phyloP scores from a whole-genome alignment of 2,888 invertebrate genomes.

The Meiosimyza decipiens region DNA sequence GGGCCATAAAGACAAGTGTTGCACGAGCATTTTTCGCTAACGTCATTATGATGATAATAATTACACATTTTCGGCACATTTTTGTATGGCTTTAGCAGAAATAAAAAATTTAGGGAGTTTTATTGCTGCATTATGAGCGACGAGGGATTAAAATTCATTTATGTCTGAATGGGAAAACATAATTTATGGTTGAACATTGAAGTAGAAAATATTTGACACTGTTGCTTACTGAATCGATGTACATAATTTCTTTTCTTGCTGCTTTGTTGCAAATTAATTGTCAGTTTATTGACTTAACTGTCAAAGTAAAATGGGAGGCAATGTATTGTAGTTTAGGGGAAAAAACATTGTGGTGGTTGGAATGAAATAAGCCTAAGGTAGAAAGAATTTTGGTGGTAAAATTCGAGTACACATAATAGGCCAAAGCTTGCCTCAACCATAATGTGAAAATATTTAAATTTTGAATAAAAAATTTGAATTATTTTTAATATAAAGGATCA shows the following conservation, averaged over 20 bases:
- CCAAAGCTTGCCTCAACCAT: too few relatives aligned
- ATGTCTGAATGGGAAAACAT: not conserved
- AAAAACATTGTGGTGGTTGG: not conserved
- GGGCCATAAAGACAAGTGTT: constrained; percentile 6
- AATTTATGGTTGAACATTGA: constrained; percentile 12
- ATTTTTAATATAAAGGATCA: too few relatives aligned
- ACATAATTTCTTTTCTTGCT: not conserved
- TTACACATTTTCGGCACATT: constrained; percentile 18
- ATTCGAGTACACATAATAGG: too few relatives aligned
- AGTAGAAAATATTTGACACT: constrained; percentile 2
- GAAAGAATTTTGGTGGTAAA: too few relatives aligned
- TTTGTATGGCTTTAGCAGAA: not conserved
- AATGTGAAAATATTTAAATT: too few relatives aligned
- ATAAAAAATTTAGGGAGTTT: constrained; percentile 16
- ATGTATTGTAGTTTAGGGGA: constrained; percentile 8
- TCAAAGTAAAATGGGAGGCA: constrained; percentile 7
- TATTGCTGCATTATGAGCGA: constrained; percentile 25
- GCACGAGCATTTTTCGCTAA: not conserved
- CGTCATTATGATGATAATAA: constrained; percentile 18
- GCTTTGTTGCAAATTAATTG: constrained; percentile 18
- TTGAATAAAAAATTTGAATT: too few relatives aligned
- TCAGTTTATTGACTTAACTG: constrained; percentile 25
- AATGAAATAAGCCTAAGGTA: too few relatives aligned
- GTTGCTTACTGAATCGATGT: not conserved
- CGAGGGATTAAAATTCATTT: constrained; percentile 33